Conservation (phyloP, 1,140 invertebrate genomes). For the Ptiloglossa arizonensis region DNA sequence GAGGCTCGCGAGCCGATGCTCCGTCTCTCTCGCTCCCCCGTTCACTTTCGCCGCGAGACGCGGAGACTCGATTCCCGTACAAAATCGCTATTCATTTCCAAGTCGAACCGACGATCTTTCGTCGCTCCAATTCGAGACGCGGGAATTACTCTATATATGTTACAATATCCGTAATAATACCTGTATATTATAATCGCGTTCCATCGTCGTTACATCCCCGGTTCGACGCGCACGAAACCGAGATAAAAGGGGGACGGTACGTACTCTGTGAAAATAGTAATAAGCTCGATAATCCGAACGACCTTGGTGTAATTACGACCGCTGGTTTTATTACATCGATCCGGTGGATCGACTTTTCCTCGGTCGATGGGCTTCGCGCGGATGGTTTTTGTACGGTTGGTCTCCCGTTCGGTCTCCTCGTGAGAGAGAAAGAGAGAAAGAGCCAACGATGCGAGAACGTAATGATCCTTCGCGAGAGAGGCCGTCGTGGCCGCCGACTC, state of each 20-base stretch:
- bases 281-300: neutral
- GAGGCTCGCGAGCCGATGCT: no score
- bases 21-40: no score
- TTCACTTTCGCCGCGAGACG: no score
- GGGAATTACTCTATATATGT: no score
- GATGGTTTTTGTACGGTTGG: neutral
- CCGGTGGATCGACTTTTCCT: neutral
- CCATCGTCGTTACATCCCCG: no score
- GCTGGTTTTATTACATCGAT: neutral
- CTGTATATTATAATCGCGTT: no score
- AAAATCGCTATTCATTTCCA: no score
- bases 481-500: slow-evolving; percentile 37
- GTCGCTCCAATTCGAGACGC: no score
- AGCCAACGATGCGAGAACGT: slow-evolving; percentile 40
- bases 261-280: no score
- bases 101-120: no score
- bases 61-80: no score
- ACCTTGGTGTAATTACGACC: neutral
- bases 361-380: neutral
- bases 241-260: neutral
- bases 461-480: slow-evolving; percentile 25
- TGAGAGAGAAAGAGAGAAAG: neutral
- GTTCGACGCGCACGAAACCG: neutral
- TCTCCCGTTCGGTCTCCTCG: slow-evolving; percentile 3
- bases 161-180: no score